These are phyloP conservation scores for Papilio glaucus DNA, from an alignment of 1,140 invertebrate species.

Conservation along the genomic window DNA sequence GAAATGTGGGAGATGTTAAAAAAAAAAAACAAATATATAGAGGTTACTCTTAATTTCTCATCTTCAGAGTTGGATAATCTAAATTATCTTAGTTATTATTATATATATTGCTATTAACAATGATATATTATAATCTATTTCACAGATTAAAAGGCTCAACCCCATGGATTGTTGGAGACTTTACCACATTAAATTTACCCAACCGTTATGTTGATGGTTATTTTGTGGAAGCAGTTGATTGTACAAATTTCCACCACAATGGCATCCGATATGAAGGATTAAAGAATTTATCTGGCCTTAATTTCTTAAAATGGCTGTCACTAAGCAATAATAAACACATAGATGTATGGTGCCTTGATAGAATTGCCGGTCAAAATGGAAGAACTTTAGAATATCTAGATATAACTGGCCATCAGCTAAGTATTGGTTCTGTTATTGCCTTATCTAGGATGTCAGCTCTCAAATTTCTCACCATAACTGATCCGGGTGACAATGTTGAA, in stretches of 20 bases:
- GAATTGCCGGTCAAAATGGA: constrained; percentile 68
- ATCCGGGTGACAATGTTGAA: constrained; percentile 68
- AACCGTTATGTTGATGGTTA: constrained; percentile 63
- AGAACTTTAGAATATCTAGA: constrained; percentile 73
- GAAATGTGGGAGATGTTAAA: too few species aligned
- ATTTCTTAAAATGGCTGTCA: constrained; percentile 75
- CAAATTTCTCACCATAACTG: constrained; percentile 66
- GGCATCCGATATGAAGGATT: constrained; percentile 78
- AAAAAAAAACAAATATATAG: background rate
- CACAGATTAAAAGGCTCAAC: constrained; percentile 66
- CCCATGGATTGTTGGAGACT: constrained; percentile 68
- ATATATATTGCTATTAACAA: too few species aligned
- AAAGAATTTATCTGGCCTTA: constrained; percentile 65
- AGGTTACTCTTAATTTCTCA: background rate
- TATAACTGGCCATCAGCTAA: constrained; percentile 68
- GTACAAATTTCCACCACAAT: constrained; percentile 67
- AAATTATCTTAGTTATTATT: background rate
- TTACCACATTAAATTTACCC: constrained; percentile 62
- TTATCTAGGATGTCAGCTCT: constrained; percentile 68
- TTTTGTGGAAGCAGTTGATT: constrained; percentile 76
- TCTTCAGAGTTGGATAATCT: background rate
- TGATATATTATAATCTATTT: constrained; percentile 40
- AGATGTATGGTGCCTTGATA: constrained; percentile 80
- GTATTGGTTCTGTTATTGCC: constrained; percentile 64
- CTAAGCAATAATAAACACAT: constrained; percentile 72